Evolutionary conservation across 2,113 vertebrate genomes (phyloP), one percentile per base, ranked within the genome.

Genomic region (Baryphthengus martii): DNA sequence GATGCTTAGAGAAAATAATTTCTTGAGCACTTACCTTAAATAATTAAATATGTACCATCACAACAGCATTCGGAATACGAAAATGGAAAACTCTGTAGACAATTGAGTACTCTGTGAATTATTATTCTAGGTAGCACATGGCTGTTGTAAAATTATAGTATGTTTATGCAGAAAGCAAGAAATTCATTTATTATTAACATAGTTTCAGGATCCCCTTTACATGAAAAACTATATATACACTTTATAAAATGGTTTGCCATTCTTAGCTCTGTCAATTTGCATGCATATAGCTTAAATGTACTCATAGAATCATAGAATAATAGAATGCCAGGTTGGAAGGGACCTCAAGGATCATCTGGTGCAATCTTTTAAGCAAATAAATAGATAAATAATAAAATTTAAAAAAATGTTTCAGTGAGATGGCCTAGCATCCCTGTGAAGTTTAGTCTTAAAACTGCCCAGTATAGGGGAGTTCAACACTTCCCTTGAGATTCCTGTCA

Each of bases 41-140:
- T 84, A 66, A 73, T 45, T 29, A 62, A 88, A 68, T 44, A 80
- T 68, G 73, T 73, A 39, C 39, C 6, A 6, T 24, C 0, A 0
- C 50, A 35, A 25, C 1, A 0, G 44, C 29, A 33, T 61, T 88
- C 0, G 2, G 59, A 82, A 74, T 39, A 49, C 3, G 3, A 39
- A 89, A 58, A 3, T 7, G 37, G 49, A 77, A 47, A 73, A 49
- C 18, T 72, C 58, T 42, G 40, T 40, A 53, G n/a, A n/a, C 11
- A 33, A 8, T 39, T 19, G 52, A 59, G 18, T 65, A 19, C 6
- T 68, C 42, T 77, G 13, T 63, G 29, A 81, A 68, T 73, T 77
- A 42, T 53, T 72, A 67, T 85, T 73, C 42, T 58, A 65, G 33
- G 47, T 73, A 91, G 50, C 21, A 62, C 28, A 65, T 7, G n/a